A percentile compares a stretch with the other conserved stretches of the same genome.
Conservation (phyloP, 2,888 invertebrate species). For the Monochamus alternatus region DNA sequence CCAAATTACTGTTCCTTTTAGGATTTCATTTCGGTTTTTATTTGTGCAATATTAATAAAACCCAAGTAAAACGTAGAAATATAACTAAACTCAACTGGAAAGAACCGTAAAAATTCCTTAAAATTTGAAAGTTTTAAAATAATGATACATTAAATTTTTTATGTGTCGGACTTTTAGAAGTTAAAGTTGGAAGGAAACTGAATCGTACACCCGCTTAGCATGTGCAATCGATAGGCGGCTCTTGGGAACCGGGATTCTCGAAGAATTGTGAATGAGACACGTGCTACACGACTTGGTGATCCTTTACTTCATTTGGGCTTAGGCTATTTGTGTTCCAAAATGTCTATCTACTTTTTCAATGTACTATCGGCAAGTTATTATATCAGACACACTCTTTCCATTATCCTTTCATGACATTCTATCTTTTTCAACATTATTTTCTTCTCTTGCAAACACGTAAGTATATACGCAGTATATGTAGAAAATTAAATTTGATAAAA, state of each 20-base stretch:
- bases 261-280: constrained; percentile 37
- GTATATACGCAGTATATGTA: no score
- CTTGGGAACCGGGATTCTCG: constrained; percentile 24
- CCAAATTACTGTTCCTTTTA: constrained; percentile 36
- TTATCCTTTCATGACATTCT: not conserved
- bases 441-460: not conserved
- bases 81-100: constrained; percentile 35
- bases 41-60: constrained; percentile 38
- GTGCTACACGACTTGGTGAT: constrained; percentile 30
- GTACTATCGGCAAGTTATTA: not conserved
- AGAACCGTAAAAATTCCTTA: constrained; percentile 34
- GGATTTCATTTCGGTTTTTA: constrained; percentile 36
- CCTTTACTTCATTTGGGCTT: constrained; percentile 31
- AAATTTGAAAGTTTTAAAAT: constrained; percentile 36
- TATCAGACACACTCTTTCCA: not conserved
- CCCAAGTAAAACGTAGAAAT: constrained; percentile 32
- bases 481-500: no score
- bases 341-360: constrained; percentile 4
- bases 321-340: constrained; percentile 19
- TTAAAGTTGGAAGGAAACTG: constrained; percentile 33
- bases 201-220: constrained; percentile 36
- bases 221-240: constrained; percentile 36
- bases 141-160: constrained; percentile 38
- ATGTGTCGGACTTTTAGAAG: constrained; percentile 33
- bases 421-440: not conserved